Percentiles rank a stretch among this genome's conserved stretches.
These are phyloP conservation scores for Microchirus variegatus DNA, from an alignment of 2,797 vertebrate species.

Conservation along the genomic window DNA sequence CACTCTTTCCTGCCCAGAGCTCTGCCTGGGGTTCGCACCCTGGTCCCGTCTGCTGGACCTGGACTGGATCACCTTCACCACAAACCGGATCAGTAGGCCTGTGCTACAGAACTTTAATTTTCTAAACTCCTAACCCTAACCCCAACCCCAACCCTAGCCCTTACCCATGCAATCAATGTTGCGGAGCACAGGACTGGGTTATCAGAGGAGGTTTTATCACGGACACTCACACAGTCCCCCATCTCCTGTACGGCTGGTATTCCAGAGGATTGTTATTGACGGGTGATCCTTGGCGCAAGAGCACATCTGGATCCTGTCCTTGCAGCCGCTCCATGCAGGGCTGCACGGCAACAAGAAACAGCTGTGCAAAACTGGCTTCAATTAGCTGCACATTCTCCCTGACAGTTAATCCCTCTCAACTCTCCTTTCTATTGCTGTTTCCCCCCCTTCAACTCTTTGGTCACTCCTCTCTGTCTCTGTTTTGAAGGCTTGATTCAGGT, in stretches of 20 bases:
- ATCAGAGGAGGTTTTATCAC: constrained; percentile 56
- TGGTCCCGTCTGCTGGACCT: no score
- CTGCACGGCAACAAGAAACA: constrained; percentile 82
- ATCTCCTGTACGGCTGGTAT: constrained; percentile 75
- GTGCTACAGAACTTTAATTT: no score
- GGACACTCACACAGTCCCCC: constrained; percentile 66
- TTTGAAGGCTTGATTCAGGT: constrained; percentile 50
- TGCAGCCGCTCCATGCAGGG: constrained; percentile 69
- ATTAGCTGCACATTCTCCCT: constrained; percentile 85
- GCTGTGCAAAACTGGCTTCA: constrained; percentile 85
- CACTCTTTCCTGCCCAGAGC: no score
- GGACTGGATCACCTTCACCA: no score
- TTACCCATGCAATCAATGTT: constrained; percentile 48
- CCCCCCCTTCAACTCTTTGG: constrained; percentile 59
- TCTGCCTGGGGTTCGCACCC: no score
- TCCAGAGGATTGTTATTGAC: constrained; percentile 76
- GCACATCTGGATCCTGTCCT: constrained; percentile 85
- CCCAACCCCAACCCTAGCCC: no score
- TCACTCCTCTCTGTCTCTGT: constrained; percentile 37
- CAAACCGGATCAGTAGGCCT: no score
- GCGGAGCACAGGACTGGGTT: constrained; percentile 35
- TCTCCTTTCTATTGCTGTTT: constrained; percentile 59
- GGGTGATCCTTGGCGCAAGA: constrained; percentile 63
- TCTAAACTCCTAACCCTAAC: no score
- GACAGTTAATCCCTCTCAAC: constrained; percentile 80